Conservation (phyloP, 2,888 invertebrate genomes). For the Pammene aurita region DNA sequence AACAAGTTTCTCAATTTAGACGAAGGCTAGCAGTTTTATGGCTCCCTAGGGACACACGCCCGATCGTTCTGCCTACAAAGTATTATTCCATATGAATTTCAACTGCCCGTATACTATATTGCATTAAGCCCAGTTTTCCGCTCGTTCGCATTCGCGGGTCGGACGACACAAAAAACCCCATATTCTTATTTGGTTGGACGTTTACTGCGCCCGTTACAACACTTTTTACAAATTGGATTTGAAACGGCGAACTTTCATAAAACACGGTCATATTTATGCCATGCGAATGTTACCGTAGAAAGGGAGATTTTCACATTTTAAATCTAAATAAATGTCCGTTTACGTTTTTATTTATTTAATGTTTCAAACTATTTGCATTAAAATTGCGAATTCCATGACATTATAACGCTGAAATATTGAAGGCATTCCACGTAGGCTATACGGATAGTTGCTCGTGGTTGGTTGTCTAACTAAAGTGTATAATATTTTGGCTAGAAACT, state of each 20-base stretch:
- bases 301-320: conserved; percentile 30
- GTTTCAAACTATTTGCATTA: conserved; percentile 20
- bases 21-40: conserved; percentile 74
- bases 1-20: conserved; percentile 75
- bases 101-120: conserved; percentile 54
- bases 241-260: conserved; percentile 58
- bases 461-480: background rate
- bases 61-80: conserved; percentile 75
- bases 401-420: conserved; percentile 7
- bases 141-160: conserved; percentile 54
- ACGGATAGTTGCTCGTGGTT: background rate
- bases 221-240: conserved; percentile 71
- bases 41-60: conserved; percentile 61
- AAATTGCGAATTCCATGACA: background rate
- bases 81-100: conserved; percentile 75
- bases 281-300: conserved; percentile 27
- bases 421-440: background rate
- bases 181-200: conserved; percentile 65
- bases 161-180: conserved; percentile 62
- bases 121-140: conserved; percentile 62
- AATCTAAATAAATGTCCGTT: conserved; percentile 33
- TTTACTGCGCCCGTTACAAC: conserved; percentile 63
- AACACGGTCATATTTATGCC: conserved; percentile 46
- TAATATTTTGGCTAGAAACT: conserved; percentile 2
- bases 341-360: conserved; percentile 23